These are phyloP conservation scores for Troides oblongomaculatus DNA, from an alignment of 2,888 invertebrate genomes.

Conservation along the genomic window DNA sequence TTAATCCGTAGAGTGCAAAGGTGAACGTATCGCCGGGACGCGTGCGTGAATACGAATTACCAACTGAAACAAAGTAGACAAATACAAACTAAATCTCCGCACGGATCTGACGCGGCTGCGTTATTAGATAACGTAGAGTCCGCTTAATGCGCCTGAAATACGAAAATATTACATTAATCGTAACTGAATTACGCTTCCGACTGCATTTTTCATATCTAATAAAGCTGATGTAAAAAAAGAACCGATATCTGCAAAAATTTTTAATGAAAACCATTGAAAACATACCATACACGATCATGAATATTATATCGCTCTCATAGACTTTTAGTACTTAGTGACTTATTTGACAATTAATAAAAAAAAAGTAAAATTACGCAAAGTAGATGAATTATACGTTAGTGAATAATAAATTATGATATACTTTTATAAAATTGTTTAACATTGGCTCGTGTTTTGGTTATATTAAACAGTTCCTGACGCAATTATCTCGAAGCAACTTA, in stretches of 20 bases:
- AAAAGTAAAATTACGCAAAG: no score
- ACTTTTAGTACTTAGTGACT: no score
- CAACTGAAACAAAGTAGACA: constrained; percentile 38
- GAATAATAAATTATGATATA: background rate
- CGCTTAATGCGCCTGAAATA: constrained; percentile 31
- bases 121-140: constrained; percentile 38
- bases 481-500: constrained; percentile 74
- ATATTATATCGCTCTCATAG: no score
- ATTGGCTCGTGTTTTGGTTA: constrained; percentile 67
- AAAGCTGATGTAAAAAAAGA: background rate
- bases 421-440: constrained; percentile 43
- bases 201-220: background rate
- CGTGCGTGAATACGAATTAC: constrained; percentile 41
- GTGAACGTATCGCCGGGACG: constrained; percentile 35
- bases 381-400: no score
- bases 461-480: constrained; percentile 75
- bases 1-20: constrained; percentile 30
- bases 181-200: constrained; percentile 37
- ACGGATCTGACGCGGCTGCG: constrained; percentile 37
- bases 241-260: background rate
- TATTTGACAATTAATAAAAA: no score
- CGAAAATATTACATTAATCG: constrained; percentile 31
- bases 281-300: no score
- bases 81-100: constrained; percentile 39
- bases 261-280: no score